These are phyloP conservation scores for Ceyx margarethae DNA, from an alignment of 2,113 vertebrate genomes.

Conservation along the genomic window DNA sequence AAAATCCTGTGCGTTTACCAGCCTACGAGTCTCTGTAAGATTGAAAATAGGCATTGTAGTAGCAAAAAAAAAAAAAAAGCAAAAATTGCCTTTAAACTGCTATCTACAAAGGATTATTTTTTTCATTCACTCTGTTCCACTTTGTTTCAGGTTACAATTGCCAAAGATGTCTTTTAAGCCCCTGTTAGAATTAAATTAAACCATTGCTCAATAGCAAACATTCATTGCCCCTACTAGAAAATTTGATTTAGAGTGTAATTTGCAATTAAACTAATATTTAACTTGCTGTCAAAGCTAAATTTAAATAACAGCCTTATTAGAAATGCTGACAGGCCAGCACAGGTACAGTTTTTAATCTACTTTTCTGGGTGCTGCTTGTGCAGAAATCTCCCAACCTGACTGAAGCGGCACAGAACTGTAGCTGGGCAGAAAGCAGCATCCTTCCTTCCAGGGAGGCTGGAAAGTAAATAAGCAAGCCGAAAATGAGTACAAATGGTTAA, in stretches of 20 bases:
- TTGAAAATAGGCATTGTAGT: not conserved
- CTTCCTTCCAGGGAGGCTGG: not conserved
- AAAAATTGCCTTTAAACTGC: not conserved
- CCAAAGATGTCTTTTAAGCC: slow-evolving; percentile 44
- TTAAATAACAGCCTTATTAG: slow-evolving; percentile 14
- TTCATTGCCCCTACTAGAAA: slow-evolving; percentile 9
- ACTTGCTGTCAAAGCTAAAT: slow-evolving; percentile 38
- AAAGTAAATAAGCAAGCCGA: not conserved
- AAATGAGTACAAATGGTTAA: not conserved
- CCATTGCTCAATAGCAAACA: slow-evolving; percentile 54
- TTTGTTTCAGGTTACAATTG: slow-evolving; percentile 35
- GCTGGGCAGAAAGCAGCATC: not conserved
- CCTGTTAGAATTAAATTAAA: slow-evolving; percentile 69
- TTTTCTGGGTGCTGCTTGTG: not conserved
- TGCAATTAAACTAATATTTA: slow-evolving; percentile 67
- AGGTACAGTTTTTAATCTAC: not conserved
- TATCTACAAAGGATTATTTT: not conserved
- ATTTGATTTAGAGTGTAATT: slow-evolving; percentile 58
- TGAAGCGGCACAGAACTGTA: not conserved
- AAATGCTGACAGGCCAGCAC: not conserved
- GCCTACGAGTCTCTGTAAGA: not conserved
- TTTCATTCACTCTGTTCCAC: not conserved
- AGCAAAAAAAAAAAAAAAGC: not conserved
- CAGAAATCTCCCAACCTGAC: not conserved
- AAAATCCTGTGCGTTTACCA: too few relatives aligned